Evolutionary conservation across 2,113 vertebrate species (phyloP).

Genomic region (Phylloscopus whistleri): DNA sequence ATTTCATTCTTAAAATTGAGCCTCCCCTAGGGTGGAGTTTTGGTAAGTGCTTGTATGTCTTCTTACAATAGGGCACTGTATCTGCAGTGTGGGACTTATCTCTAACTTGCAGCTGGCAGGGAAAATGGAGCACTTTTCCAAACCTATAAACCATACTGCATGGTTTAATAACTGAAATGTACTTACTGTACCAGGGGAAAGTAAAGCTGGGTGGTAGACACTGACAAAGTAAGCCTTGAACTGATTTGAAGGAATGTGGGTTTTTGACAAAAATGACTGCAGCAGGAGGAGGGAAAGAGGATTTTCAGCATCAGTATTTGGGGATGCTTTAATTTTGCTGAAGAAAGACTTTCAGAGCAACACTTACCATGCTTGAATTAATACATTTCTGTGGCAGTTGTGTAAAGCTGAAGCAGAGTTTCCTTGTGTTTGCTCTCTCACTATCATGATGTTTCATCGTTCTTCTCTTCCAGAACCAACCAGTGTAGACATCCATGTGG

Average conservation of each 20-base stretch:
- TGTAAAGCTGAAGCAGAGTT: neutral
- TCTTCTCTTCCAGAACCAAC: constrained; percentile 82
- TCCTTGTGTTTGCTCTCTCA: neutral
- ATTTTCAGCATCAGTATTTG: neutral
- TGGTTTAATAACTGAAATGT: neutral
- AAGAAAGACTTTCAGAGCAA: neutral
- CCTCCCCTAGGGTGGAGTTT: constrained; percentile 98
- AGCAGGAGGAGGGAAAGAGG: neutral
- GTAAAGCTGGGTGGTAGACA: neutral
- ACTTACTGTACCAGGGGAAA: neutral
- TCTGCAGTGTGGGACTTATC: neutral
- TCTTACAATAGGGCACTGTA: neutral
- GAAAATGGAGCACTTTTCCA: neutral
- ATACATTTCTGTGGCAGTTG: neutral
- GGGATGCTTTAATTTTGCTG: neutral
- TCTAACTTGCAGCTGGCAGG: neutral
- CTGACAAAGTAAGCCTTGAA: neutral
- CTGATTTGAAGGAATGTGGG: neutral
- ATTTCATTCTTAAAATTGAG: constrained; percentile 98
- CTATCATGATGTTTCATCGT: neutral
- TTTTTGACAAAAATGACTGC: neutral
- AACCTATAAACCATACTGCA: neutral
- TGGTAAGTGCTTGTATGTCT: constrained; percentile 75
- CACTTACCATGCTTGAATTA: neutral
- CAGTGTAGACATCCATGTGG: constrained; percentile 91